Percentiles rank a stretch among this genome's conserved stretches.
phyloP scores from a whole-genome alignment of 2,113 vertebrate species.

The Grallaria varia region DNA sequence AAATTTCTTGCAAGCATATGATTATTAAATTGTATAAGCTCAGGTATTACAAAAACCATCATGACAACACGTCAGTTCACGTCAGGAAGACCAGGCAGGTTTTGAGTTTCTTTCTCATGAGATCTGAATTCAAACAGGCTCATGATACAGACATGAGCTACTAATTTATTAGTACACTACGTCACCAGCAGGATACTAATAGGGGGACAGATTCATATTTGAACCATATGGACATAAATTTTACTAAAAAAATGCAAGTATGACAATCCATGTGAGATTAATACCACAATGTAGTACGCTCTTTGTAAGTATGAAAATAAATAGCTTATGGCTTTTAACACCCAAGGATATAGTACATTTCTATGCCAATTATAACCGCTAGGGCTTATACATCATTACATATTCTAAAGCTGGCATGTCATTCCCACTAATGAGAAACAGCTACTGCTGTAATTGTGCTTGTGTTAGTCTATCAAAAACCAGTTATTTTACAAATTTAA shows the following conservation, averaged over 20 bases:
- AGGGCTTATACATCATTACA: constrained; percentile 6
- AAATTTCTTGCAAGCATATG: neutral
- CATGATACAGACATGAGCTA: neutral
- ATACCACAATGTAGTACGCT: neutral
- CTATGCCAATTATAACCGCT: neutral
- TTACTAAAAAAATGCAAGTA: neutral
- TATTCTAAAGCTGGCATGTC: neutral
- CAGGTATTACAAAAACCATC: neutral
- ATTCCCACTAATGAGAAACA: constrained; percentile 21
- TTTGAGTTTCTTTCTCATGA: neutral
- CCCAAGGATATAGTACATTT: constrained; percentile 25
- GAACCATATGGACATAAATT: constrained; percentile 9
- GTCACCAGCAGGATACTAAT: neutral
- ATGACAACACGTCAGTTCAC: neutral
- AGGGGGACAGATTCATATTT: neutral
- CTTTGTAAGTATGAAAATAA: constrained; percentile 43
- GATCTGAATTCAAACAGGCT: neutral
- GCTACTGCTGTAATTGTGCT: neutral
- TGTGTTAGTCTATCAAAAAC: neutral
- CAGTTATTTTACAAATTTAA: constrained; percentile 11
- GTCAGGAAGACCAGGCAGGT: neutral
- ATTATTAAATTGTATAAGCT: neutral
- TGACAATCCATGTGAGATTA: neutral
- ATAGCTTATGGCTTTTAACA: constrained; percentile 51
- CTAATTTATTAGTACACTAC: neutral